Percentiles rank a stretch among this genome's conserved stretches.
phyloP scores from a whole-genome alignment of 2,113 vertebrate species.

The Ahaetulla prasina region DNA sequence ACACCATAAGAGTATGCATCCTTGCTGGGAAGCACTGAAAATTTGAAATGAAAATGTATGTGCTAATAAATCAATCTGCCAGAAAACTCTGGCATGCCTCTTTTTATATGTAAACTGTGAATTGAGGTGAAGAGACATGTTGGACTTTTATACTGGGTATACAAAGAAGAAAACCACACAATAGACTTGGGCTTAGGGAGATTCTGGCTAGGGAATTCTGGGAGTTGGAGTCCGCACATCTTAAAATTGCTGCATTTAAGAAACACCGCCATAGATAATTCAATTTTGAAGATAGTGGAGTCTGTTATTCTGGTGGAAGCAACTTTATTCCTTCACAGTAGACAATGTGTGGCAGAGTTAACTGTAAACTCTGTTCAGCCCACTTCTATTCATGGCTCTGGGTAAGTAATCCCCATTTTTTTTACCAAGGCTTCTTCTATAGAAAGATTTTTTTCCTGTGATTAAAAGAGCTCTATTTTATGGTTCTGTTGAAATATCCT shows the following conservation, averaged over 20 bases:
- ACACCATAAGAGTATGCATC: neutral
- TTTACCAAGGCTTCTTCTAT: neutral
- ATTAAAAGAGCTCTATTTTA: conserved; percentile 39
- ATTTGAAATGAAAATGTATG: neutral
- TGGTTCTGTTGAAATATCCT: conserved; percentile 41
- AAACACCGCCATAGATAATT: neutral
- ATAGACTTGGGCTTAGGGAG: neutral
- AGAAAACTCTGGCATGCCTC: neutral
- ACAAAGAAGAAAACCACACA: neutral
- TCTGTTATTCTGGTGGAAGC: conserved; percentile 25
- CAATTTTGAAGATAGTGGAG: neutral
- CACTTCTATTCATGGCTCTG: neutral
- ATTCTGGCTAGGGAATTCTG: neutral
- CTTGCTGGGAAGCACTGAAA: neutral
- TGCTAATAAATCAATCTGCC: neutral
- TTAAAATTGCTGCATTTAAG: neutral
- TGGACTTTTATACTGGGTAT: neutral
- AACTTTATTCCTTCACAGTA: conserved; percentile 20
- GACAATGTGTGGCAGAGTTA: conserved; percentile 11
- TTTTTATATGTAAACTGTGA: neutral
- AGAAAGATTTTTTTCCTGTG: conserved; percentile 24
- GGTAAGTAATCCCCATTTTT: neutral
- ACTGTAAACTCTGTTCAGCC: conserved; percentile 3
- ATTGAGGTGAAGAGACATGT: neutral
- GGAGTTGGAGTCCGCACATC: neutral